Conservation (phyloP, 2,797 vertebrate species). For the Gadopsis bispinosus region DNA sequence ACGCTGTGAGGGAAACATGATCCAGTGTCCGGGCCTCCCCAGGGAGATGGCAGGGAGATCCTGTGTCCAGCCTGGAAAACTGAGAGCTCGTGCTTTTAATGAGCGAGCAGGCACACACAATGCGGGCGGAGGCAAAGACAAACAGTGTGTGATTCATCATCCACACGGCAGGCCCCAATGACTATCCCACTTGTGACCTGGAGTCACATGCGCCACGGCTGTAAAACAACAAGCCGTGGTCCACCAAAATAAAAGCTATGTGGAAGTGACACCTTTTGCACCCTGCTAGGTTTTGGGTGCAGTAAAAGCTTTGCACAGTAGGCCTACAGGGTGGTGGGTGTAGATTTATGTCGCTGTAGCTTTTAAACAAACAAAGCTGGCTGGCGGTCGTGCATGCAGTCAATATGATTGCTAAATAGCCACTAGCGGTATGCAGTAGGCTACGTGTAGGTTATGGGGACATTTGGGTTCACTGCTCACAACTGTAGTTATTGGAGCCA, state of each 20-base stretch:
- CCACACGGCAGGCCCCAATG: conserved; percentile 61
- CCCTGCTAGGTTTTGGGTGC: neutral
- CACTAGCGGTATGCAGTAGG: neutral
- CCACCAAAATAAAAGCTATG: neutral
- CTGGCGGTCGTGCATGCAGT: neutral
- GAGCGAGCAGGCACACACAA: conserved; percentile 30
- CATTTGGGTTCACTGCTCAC: neutral
- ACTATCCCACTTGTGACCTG: conserved; percentile 67
- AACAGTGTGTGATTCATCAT: conserved; percentile 57
- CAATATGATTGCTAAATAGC: neutral
- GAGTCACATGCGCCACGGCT: conserved; percentile 28
- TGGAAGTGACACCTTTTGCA: neutral
- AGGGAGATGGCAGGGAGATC: conserved; percentile 54
- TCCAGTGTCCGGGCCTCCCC: conserved; percentile 47
- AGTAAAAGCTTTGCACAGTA: neutral
- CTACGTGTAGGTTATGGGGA: too few relatives aligned
- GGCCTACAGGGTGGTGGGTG: neutral
- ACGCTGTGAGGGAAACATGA: conserved; percentile 50
- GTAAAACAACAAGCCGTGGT: neutral
- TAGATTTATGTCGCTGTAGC: neutral
- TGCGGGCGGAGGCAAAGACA: conserved; percentile 12
- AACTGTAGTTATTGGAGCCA: neutral
- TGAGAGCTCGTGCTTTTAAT: conserved; percentile 66
- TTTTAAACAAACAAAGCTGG: neutral
- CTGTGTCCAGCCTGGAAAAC: conserved; percentile 67